phyloP scores from a whole-genome alignment of 1,140 invertebrate species.

The Orchesella cincta region DNA sequence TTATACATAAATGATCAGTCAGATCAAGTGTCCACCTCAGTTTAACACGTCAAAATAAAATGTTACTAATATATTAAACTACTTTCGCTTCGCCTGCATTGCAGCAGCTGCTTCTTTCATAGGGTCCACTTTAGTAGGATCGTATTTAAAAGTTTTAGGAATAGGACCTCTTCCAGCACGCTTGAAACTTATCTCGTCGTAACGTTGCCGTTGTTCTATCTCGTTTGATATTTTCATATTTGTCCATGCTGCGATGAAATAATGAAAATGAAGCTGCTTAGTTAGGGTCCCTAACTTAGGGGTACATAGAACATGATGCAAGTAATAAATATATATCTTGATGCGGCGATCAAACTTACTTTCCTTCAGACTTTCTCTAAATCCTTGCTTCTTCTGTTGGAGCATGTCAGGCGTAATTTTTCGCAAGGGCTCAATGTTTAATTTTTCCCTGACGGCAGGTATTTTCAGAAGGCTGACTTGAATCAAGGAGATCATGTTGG shows the following conservation, averaged over 20 bases:
- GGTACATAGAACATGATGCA: too few species aligned
- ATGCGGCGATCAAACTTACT: slow-evolving; percentile 66
- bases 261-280: not conserved
- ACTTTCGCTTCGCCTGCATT: slow-evolving; percentile 24
- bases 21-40: too few species aligned
- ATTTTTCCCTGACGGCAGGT: slow-evolving; percentile 70
- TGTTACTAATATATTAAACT: too few species aligned
- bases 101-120: not conserved
- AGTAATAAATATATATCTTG: too few species aligned
- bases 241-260: slow-evolving; percentile 68
- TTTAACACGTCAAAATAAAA: too few species aligned
- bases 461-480: slow-evolving; percentile 80
- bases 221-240: slow-evolving; percentile 80
- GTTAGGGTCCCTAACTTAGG: not conserved
- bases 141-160: slow-evolving; percentile 80
- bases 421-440: slow-evolving; percentile 73
- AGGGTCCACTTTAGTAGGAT: slow-evolving; percentile 68
- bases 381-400: slow-evolving; percentile 72
- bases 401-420: slow-evolving; percentile 62
- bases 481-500: slow-evolving; percentile 81
- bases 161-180: slow-evolving; percentile 80
- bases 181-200: slow-evolving; percentile 77
- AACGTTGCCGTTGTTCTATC: slow-evolving; percentile 71
- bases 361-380: slow-evolving; percentile 76
- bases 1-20: too few species aligned